These are phyloP conservation scores for Dolichopus griseipennis DNA, from an alignment of 2,888 invertebrate genomes.

Conservation along the genomic window DNA sequence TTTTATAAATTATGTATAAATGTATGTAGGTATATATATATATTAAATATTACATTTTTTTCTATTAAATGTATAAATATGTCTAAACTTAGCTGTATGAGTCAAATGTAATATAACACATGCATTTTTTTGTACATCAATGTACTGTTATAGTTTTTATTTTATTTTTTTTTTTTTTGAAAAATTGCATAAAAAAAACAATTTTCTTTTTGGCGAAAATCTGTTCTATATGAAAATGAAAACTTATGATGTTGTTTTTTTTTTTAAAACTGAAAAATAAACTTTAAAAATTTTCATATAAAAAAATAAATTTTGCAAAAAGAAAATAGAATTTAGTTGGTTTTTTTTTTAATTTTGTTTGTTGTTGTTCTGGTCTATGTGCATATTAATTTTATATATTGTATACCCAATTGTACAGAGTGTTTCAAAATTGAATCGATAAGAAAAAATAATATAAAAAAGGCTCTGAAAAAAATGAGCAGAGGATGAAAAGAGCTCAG, in stretches of 20 bases:
- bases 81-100: not conserved
- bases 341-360: too few relatives aligned
- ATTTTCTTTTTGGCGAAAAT: not conserved
- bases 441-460: too few relatives aligned
- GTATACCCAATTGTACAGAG: too few relatives aligned
- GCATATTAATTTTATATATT: too few relatives aligned
- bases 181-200: not conserved
- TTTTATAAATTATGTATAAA: not conserved
- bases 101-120: slow-evolving; percentile 4
- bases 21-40: not conserved
- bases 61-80: not conserved
- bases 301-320: not conserved
- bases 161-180: not conserved
- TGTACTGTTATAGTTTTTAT: not conserved
- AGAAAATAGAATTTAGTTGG: too few relatives aligned
- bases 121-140: not conserved
- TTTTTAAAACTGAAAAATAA: not conserved
- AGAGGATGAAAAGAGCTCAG: too few relatives aligned
- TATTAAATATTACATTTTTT: not conserved
- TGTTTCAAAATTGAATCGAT: too few relatives aligned
- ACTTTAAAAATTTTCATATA: not conserved
- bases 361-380: too few relatives aligned
- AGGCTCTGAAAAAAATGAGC: too few relatives aligned
- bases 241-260: not conserved
- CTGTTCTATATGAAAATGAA: not conserved